Evolutionary conservation across 1,140 invertebrate genomes (phyloP).

Genomic region (Sitodiplosis mosellana): DNA sequence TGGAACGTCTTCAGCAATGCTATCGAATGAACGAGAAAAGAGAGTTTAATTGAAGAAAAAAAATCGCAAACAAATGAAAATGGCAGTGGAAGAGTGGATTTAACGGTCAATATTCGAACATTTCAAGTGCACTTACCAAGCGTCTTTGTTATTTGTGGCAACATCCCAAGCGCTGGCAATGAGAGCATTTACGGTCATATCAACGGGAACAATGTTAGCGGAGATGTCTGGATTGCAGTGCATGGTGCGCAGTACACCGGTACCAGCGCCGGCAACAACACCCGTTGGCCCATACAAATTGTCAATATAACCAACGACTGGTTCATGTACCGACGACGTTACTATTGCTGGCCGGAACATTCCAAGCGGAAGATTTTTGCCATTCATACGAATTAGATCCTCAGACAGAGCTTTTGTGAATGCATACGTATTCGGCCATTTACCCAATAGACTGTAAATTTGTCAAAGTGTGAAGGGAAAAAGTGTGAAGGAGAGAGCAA

Average conservation of each 20-base stretch:
- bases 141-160: slow-evolving; percentile 17
- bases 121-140: neutral
- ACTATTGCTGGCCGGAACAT: slow-evolving; percentile 43
- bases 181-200: slow-evolving; percentile 61
- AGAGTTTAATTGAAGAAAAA: neutral
- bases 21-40: slow-evolving; percentile 1
- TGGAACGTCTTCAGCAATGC: slow-evolving; percentile 26
- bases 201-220: slow-evolving; percentile 72
- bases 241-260: slow-evolving; percentile 52
- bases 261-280: slow-evolving; percentile 38
- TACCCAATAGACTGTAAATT: slow-evolving; percentile 32
- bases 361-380: slow-evolving; percentile 39
- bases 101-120: too few species aligned
- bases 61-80: too few species aligned
- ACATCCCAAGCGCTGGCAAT: slow-evolving; percentile 49
- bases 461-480: neutral
- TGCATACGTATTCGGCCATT: slow-evolving; percentile 54
- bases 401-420: slow-evolving; percentile 59
- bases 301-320: slow-evolving; percentile 58
- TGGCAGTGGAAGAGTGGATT: too few species aligned
- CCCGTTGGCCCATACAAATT: slow-evolving; percentile 61
- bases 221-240: slow-evolving; percentile 36
- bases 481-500: too few species aligned
- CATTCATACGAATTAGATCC: slow-evolving; percentile 33
- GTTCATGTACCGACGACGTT: slow-evolving; percentile 52